phyloP scores from a whole-genome alignment of 2,797 vertebrate species.

The Anabacerthia variegaticeps region DNA sequence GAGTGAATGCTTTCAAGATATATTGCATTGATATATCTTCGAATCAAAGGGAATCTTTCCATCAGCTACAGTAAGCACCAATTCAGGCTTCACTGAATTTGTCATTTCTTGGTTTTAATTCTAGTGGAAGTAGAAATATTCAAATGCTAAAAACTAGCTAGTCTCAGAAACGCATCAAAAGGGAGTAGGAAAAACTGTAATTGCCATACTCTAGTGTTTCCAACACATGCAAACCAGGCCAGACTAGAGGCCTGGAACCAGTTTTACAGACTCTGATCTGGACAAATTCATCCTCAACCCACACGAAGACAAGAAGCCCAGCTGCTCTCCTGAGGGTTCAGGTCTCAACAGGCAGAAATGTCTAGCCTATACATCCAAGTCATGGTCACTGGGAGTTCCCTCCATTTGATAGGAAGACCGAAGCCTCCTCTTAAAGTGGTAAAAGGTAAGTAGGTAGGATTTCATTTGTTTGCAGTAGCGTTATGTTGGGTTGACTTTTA shows the following conservation, averaged over 20 bases:
- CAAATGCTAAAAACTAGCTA: background rate
- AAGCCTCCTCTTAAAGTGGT: background rate
- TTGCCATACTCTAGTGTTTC: background rate
- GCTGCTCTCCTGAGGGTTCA: background rate
- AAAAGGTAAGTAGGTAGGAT: background rate
- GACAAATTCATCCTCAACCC: background rate
- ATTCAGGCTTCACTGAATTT: background rate
- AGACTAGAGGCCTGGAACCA: background rate
- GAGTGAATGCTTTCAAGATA: background rate
- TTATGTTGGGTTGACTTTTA: background rate
- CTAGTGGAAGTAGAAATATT: background rate
- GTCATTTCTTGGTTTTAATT: background rate
- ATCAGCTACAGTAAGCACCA: background rate
- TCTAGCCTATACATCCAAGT: no score
- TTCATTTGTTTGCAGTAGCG: background rate
- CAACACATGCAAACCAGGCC: background rate
- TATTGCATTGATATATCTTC: background rate
- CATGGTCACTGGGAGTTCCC: background rate
- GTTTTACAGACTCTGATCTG: background rate
- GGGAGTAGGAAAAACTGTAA: background rate
- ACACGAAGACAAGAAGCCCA: background rate
- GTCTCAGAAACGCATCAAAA: background rate
- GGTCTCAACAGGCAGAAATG: background rate
- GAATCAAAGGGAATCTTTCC: background rate
- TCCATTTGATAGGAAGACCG: background rate